Evolutionary conservation across 2,797 vertebrate species (phyloP).

Genomic region (Varecia variegata): DNA sequence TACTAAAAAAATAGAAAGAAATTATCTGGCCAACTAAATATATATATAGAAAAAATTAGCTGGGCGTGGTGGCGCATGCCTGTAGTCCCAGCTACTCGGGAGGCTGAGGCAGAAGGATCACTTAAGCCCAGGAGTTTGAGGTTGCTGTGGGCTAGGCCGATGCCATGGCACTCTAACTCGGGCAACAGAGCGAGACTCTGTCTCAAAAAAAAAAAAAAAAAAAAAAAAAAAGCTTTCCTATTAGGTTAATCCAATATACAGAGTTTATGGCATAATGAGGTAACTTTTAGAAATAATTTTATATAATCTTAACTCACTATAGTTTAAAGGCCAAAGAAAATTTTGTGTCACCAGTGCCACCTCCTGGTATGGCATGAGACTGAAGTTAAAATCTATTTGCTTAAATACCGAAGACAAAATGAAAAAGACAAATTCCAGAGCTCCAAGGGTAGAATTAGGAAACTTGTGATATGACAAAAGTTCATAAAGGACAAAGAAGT

Average conservation of each 20-base stretch:
- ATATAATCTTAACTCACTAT: background rate
- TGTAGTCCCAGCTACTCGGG: too few species aligned
- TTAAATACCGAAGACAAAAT: constrained; percentile 39
- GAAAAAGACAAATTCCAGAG: constrained; percentile 30
- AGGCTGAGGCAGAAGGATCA: too few species aligned
- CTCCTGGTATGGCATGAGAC: background rate
- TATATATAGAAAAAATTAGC: too few species aligned
- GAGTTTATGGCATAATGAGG: background rate
- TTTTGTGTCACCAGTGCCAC: constrained; percentile 39
- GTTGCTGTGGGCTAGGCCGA: too few species aligned
- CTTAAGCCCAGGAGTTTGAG: too few species aligned
- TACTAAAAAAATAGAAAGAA: too few species aligned
- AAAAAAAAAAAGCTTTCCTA: constrained; percentile 44
- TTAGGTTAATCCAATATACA: background rate
- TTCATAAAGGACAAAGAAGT: constrained; percentile 1
- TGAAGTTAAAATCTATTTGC: constrained; percentile 20
- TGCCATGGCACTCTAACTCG: too few species aligned
- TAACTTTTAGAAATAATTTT: background rate
- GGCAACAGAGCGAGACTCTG: too few species aligned
- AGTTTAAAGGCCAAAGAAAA: constrained; percentile 11
- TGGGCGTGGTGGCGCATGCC: too few species aligned
- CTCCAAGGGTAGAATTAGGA: background rate
- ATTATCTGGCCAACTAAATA: too few species aligned
- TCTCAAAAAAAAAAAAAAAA: constrained; percentile 63
- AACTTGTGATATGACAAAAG: background rate